phyloP scores from a whole-genome alignment of 2,113 vertebrate genomes.

The Progne subis region DNA sequence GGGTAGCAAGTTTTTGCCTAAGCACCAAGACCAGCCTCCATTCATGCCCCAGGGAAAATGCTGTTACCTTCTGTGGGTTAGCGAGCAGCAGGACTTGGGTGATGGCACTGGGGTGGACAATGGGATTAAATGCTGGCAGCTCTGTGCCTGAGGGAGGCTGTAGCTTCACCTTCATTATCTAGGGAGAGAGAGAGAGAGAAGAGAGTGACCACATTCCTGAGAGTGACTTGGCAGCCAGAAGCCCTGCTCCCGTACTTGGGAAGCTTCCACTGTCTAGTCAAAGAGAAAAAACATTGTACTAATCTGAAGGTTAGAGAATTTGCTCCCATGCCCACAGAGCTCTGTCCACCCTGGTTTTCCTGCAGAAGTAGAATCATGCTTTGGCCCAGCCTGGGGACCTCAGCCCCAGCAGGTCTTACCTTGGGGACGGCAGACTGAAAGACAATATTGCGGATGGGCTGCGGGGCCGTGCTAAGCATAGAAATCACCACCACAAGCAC shows the following conservation, averaged over 20 bases:
- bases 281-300: background rate
- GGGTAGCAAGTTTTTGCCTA: background rate
- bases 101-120: slow-evolving; percentile 91
- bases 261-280: background rate
- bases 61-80: slow-evolving; percentile 91
- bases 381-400: background rate
- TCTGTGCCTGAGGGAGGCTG: slow-evolving; percentile 92
- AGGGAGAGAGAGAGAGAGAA: background rate
- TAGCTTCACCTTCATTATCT: slow-evolving; percentile 96
- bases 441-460: slow-evolving; percentile 88
- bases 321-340: background rate
- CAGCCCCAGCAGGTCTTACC: slow-evolving; percentile 69
- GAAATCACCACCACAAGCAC: slow-evolving; percentile 96
- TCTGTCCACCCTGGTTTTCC: background rate
- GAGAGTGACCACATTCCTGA: background rate
- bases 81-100: slow-evolving; percentile 95
- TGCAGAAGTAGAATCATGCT: background rate
- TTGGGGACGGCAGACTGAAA: slow-evolving; percentile 97
- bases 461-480: slow-evolving; percentile 92
- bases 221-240: background rate
- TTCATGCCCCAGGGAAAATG: rapidly evolving
- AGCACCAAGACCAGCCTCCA: background rate
- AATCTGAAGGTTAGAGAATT: background rate
- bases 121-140: slow-evolving; percentile 91
- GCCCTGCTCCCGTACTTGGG: background rate